Base-by-base conservation (phyloP, 2,797 vertebrate species). In the Heterohyrax brucei region DNA sequence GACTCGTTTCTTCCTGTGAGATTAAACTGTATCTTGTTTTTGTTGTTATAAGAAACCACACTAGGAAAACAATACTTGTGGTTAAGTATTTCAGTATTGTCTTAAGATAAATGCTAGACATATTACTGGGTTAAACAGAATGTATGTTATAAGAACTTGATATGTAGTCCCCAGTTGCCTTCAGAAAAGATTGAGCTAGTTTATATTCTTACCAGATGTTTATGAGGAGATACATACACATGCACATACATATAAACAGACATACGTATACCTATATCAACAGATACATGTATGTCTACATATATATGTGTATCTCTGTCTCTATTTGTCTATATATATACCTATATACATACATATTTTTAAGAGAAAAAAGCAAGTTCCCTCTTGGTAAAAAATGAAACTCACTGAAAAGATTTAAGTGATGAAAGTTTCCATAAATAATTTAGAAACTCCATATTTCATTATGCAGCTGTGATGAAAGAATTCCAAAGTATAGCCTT, bases 361-460 rank as follows among this genome's bases (percentile, higher is more conserved):
- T 30, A 75, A n/a, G 53, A 39, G 28, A 30, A 26, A 89, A 86
- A 26, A 30, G 6, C 48, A 78, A 50, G 9, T 78, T 92, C 9
- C 14, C 59, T 10, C 22, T 75, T 48, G 13, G 13, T 33, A 96
- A 92, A 92, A 93, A 89, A 53, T 88, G 50, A 82, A 95, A 93
- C 68, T 95, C 77, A 81, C 72, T 79, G 50, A 59, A 93, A 96
- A 94, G 62, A 72, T 85, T 95, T 96, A 93, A 93, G 80, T 95
- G 75, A 87, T 93, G 73, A 93, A 93, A 87, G 39, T 68, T 97
- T 93, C 33, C 64, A 33, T 95, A 93, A 95, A 93, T 94, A 90
- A 90, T 97, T 97, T 90, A 94, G 84, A 92, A 86, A 92, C 59
- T 92, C 22, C 21, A 24, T 76, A 81, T 96, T 96, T 97, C 59